These are phyloP conservation scores for rat (Rattus norvegicus) DNA, from an alignment of 2,113 vertebrate genomes.

Conservation along the genomic window DNA sequence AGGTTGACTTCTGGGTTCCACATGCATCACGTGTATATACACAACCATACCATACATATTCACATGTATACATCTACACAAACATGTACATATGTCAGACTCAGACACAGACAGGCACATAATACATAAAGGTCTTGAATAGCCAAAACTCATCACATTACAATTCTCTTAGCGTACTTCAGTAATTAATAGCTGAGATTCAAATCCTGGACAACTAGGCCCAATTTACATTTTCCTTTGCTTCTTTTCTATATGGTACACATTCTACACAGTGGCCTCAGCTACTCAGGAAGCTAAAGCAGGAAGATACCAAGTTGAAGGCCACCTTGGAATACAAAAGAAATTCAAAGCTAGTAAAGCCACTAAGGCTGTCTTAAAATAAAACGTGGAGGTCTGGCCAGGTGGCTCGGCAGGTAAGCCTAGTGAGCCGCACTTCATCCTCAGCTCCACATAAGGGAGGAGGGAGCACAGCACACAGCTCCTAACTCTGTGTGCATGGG, in stretches of 20 bases:
- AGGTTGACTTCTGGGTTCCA: too few relatives aligned
- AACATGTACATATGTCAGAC: too few relatives aligned
- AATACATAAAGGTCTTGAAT: not conserved
- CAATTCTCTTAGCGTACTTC: not conserved
- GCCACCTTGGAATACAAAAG: not conserved
- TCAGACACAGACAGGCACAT: too few relatives aligned
- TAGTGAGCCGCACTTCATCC: not conserved
- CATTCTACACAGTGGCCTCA: too few relatives aligned
- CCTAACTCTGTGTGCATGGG: not conserved
- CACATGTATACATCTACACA: not conserved
- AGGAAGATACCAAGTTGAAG: not conserved
- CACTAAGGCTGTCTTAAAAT: not conserved
- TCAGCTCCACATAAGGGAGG: not conserved
- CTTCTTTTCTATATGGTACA: not conserved
- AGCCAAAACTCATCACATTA: not conserved
- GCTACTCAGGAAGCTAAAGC: not conserved
- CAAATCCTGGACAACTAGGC: not conserved
- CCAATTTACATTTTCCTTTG: not conserved
- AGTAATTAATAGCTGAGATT: not conserved
- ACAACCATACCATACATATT: too few relatives aligned
- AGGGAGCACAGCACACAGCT: accelerated
- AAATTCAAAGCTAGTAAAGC: not conserved
- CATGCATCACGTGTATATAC: not conserved
- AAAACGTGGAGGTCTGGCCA: not conserved
- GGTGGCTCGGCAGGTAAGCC: not conserved